phyloP scores from a whole-genome alignment of 2,113 vertebrate genomes.

The Apus apus region DNA sequence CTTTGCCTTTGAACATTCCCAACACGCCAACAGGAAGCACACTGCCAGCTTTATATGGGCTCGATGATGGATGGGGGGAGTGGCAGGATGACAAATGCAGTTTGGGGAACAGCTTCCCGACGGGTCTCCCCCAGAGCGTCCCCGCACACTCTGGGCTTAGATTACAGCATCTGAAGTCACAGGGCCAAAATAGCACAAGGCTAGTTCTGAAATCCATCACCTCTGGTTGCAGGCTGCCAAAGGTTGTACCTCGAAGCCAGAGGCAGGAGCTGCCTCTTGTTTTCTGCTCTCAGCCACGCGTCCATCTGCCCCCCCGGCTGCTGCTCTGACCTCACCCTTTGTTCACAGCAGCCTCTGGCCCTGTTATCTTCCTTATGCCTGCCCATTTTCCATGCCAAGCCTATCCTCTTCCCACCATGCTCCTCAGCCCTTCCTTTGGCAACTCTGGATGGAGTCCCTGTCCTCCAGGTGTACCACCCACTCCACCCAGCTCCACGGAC shows the following conservation, averaged over 20 bases:
- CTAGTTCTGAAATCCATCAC: conserved; percentile 40
- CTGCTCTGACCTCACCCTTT: conserved; percentile 25
- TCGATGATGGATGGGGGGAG: conserved; percentile 58
- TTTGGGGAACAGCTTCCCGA: conserved; percentile 9
- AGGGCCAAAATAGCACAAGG: conserved; percentile 45
- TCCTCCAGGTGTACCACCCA: not conserved
- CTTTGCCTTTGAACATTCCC: conserved; percentile 62
- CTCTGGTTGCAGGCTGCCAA: not conserved
- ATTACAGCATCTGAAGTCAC: conserved; percentile 61
- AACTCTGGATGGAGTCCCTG: not conserved
- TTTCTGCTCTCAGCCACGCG: not conserved
- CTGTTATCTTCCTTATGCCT: not conserved
- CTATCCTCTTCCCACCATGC: conserved; percentile 11
- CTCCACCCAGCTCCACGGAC: not conserved
- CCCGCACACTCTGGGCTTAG: not conserved
- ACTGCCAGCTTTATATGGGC: not conserved
- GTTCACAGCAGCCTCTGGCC: not conserved
- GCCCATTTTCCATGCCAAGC: conserved; percentile 47
- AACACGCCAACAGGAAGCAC: conserved; percentile 47
- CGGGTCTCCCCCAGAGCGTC: not conserved
- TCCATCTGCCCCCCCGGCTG: not conserved
- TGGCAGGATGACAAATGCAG: not conserved
- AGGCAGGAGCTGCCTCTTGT: not conserved
- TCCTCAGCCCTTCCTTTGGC: conserved; percentile 14
- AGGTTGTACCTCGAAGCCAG: not conserved